phyloP scores from a whole-genome alignment of 2,113 vertebrate genomes.

The Pandion haliaetus region DNA sequence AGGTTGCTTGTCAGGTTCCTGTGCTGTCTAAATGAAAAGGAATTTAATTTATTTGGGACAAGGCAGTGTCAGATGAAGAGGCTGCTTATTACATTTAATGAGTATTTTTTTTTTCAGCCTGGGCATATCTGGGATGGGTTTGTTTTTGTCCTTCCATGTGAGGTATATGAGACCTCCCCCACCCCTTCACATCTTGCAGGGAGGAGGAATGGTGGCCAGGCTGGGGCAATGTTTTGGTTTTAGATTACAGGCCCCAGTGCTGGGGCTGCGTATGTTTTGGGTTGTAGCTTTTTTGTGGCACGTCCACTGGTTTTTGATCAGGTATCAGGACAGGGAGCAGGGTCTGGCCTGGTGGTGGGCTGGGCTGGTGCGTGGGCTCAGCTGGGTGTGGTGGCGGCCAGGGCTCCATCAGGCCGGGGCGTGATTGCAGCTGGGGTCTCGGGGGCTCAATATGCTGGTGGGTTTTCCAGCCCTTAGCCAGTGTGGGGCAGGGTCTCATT shows the following conservation, averaged over 20 bases:
- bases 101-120: constrained; percentile 55
- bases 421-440: not conserved
- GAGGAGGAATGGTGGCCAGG: not conserved
- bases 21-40: constrained; percentile 82
- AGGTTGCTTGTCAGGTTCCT: constrained; percentile 79
- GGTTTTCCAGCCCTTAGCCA: not conserved
- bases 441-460: not conserved
- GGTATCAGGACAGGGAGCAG: not conserved
- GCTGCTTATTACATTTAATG: constrained; percentile 82
- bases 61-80: constrained; percentile 79
- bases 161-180: constrained; percentile 39
- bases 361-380: not conserved
- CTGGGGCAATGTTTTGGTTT: constrained; percentile 29
- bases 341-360: not conserved
- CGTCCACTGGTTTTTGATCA: not conserved
- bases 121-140: constrained; percentile 75
- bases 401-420: not conserved
- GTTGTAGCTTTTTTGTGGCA: not conserved
- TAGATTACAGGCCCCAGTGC: not conserved
- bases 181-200: not conserved
- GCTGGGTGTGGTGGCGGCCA: not conserved
- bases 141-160: constrained; percentile 71
- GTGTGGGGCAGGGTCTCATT: not conserved
- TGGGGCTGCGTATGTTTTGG: not conserved
- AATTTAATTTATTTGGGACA: constrained; percentile 88